Conservation (phyloP, 2,888 invertebrate genomes). For the Margaritifera margaritifera region DNA sequence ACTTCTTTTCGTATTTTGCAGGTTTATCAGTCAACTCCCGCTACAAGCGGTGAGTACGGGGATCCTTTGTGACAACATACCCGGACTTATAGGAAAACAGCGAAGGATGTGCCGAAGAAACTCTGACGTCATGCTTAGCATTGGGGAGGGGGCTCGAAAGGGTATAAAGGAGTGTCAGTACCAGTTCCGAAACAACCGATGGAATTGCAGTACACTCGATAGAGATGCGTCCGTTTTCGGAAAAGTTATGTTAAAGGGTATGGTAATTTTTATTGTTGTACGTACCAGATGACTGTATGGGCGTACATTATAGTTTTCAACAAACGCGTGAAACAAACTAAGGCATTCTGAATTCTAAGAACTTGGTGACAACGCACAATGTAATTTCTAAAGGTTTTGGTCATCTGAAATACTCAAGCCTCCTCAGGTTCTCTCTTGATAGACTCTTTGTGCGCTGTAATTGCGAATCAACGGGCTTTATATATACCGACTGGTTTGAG, state of each 20-base stretch:
- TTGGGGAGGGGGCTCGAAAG: conserved; percentile 69
- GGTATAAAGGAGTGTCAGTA: conserved; percentile 72
- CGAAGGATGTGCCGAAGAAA: conserved; percentile 69
- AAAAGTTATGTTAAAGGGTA: conserved; percentile 72
- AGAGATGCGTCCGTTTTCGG: conserved; percentile 73
- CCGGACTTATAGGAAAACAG: conserved; percentile 72
- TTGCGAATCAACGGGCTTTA: not conserved
- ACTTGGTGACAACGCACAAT: no score
- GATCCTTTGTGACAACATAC: conserved; percentile 72
- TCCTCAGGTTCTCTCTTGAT: no score
- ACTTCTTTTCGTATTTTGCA: conserved; percentile 29
- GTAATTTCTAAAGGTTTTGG: no score
- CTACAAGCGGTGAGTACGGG: conserved; percentile 67
- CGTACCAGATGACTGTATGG: not conserved
- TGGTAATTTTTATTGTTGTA: conserved; percentile 11
- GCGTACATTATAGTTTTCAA: no score
- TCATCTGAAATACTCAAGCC: no score
- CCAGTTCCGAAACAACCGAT: conserved; percentile 71
- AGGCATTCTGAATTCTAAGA: no score
- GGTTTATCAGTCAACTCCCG: conserved; percentile 71
- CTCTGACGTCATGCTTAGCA: conserved; percentile 71
- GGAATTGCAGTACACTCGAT: conserved; percentile 71
- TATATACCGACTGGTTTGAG: no score
- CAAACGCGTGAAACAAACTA: no score
- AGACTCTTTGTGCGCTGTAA: no score